Conservation (phyloP, 2,797 vertebrate genomes). For the Enteromius thamalakanensis region DNA sequence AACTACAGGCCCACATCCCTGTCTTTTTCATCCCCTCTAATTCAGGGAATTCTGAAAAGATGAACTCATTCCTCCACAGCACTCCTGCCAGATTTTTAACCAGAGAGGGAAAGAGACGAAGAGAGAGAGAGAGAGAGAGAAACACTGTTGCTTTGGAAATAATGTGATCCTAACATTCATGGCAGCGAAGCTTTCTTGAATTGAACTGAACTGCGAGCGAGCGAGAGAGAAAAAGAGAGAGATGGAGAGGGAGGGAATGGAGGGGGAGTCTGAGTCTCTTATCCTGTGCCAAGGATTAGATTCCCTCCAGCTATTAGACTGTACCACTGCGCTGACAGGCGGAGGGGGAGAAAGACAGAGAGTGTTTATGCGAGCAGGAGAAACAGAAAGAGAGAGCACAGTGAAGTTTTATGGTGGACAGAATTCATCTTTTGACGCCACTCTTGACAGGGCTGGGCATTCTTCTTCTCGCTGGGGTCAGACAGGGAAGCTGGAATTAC, state of each 20-base stretch:
- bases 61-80: slow-evolving; percentile 72
- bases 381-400: slow-evolving; percentile 37
- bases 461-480: slow-evolving; percentile 54
- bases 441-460: slow-evolving; percentile 48
- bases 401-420: slow-evolving; percentile 52
- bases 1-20: slow-evolving; percentile 68
- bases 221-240: slow-evolving; percentile 10
- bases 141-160: slow-evolving; percentile 44
- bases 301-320: slow-evolving; percentile 81
- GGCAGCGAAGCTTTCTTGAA: slow-evolving; percentile 54
- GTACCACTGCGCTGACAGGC: slow-evolving; percentile 75
- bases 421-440: slow-evolving; percentile 54
- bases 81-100: slow-evolving; percentile 45
- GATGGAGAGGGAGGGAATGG: slow-evolving; percentile 36
- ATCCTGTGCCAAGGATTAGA: slow-evolving; percentile 81
- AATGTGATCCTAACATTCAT: slow-evolving; percentile 43
- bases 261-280: slow-evolving; percentile 71
- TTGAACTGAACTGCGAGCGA: slow-evolving; percentile 40
- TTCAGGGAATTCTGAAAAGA: slow-evolving; percentile 75
- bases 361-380: slow-evolving; percentile 41
- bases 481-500: slow-evolving; percentile 27
- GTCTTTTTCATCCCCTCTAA: slow-evolving; percentile 73
- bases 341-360: slow-evolving; percentile 62
- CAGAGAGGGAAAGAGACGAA: slow-evolving; percentile 64
- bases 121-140: slow-evolving; percentile 59